Evolutionary conservation across 2,113 vertebrate species (phyloP), one percentile per base, ranked within the genome.

Genomic region (Syngnathus floridae): DNA sequence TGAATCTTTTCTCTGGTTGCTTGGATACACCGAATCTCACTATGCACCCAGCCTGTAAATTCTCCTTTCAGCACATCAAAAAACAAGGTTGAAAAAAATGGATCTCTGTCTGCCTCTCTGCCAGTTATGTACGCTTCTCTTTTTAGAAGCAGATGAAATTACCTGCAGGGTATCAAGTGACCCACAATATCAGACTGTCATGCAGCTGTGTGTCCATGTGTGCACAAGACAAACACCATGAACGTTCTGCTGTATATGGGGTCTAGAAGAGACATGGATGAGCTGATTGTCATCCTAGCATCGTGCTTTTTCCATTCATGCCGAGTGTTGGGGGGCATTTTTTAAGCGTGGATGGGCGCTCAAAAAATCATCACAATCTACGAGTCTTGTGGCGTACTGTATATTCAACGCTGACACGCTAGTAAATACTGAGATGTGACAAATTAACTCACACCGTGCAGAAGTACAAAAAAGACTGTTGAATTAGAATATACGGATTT

Each of bases 111-210:
- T 65, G 54, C 59, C 71, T 68, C 71, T 67, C 80, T 63, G 72
- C 69, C 54, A 87, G 82, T 71, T 83, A 84, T 83, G 81, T 70
- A 13, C 82, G 69, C 59, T 70, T 80, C 83, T 80, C 66, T 52
- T 84, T 88, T 88, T 88, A 88, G 87, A 84, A 71, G 57, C 69
- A 26, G 9, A 52, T 63, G 68, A 72, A 77, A 80, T 82, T 80
- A 72, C 72, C 75, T 61, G 66, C 70, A 54, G 5, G 0, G 60
- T 86, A 73, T 87, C 80, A 77, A 71, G 68, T 87, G 63, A 68
- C 80, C 14, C 73, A 67, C 70, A 71, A 80, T 40, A 62, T 77
- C 12, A 21, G 26, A 17, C 31, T 57, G 55, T 57, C 37, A 38
- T 37, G 41, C 2, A 26, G 40, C 31, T 48, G 61, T 61, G 54